phyloP scores from a whole-genome alignment of 92 coral and sea anemone genomes.

The Desmophyllum pertusum region DNA sequence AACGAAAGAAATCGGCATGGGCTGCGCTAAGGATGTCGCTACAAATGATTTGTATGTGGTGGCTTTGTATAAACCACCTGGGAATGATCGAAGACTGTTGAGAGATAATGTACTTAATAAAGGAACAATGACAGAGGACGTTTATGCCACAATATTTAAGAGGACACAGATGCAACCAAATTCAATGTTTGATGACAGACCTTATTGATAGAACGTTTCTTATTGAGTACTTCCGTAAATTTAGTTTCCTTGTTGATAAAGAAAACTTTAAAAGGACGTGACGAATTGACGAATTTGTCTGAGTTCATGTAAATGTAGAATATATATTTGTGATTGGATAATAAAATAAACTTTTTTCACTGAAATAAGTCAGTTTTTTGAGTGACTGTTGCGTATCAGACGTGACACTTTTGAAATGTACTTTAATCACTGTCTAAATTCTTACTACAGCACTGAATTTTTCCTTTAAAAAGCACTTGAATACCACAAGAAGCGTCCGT shows the following conservation, averaged over 20 bases:
- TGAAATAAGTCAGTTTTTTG: not conserved
- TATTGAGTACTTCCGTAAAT: not conserved
- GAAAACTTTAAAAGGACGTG: not conserved
- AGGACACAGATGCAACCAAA: conserved; percentile 34
- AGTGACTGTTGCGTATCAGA: not conserved
- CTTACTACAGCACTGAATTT: not conserved
- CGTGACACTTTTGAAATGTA: not conserved
- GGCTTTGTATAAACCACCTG: conserved; percentile 89
- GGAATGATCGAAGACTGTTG: conserved; percentile 70
- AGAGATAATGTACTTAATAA: conserved; percentile 75
- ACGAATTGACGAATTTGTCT: not conserved
- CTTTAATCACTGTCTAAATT: not conserved
- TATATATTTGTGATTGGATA: not conserved
- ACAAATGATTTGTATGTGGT: conserved; percentile 95
- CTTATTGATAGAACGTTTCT: not conserved
- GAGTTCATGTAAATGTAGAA: not conserved
- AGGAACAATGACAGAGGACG: conserved; percentile 75
- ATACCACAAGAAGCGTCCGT: not conserved
- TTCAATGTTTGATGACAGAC: not conserved
- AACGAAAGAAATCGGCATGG: conserved; percentile 89
- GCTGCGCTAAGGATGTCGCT: conserved; percentile 90
- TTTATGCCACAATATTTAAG: conserved; percentile 88
- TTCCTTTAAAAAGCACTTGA: not conserved
- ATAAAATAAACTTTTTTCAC: not conserved
- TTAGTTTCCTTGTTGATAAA: not conserved